Evolutionary conservation across 2,113 vertebrate genomes (phyloP).

Genomic region (Geococcyx californianus): DNA sequence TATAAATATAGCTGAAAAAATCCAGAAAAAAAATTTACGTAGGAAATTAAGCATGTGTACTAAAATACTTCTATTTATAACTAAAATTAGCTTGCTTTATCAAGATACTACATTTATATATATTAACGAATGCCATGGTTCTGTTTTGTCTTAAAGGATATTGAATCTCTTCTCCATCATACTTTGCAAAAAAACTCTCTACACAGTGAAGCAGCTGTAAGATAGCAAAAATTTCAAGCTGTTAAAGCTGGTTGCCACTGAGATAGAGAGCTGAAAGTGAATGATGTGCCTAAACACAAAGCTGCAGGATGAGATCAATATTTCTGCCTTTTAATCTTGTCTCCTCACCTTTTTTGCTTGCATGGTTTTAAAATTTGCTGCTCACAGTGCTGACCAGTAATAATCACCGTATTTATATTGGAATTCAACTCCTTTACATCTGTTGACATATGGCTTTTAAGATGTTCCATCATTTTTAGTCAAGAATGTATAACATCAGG

Average conservation of each 20-base stretch:
- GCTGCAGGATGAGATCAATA: slow-evolving; percentile 31
- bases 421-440: slow-evolving; percentile 7
- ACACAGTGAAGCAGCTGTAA: not conserved
- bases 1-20: not conserved
- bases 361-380: not conserved
- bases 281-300: slow-evolving; percentile 21
- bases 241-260: not conserved
- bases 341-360: not conserved
- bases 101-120: not conserved
- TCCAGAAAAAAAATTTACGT: not conserved
- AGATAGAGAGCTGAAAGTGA: slow-evolving; percentile 1
- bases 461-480: slow-evolving; percentile 6
- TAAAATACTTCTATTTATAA: not conserved
- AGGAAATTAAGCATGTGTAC: not conserved
- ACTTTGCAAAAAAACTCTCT: not conserved
- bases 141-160: not conserved
- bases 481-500: not conserved
- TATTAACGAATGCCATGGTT: not conserved
- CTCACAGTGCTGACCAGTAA: not conserved
- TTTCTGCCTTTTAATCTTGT: slow-evolving; percentile 38
- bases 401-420: slow-evolving; percentile 16
- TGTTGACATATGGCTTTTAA: slow-evolving; percentile 36
- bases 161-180: not conserved
- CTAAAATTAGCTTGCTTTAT: not conserved
- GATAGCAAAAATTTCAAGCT: not conserved